Evolutionary conservation across 2,113 vertebrate species (phyloP), one percentile per base, ranked within the genome.

Genomic region (Sprattus sprattus): DNA sequence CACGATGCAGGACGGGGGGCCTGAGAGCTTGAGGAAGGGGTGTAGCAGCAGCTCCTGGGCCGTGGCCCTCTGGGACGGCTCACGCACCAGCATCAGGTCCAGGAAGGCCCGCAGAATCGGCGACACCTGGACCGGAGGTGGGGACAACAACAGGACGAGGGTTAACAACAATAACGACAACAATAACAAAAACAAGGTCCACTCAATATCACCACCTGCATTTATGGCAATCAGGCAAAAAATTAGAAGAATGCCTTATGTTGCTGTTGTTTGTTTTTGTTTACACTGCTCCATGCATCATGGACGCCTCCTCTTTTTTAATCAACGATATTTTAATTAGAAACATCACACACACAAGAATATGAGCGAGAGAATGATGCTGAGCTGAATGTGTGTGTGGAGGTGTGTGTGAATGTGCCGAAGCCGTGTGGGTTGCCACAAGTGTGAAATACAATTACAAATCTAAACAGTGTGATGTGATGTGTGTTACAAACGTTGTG

Each of bases 81-180:
- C 98, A 90, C 98, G 95, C 91, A 99, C 97, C 93, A 99, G 91
- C 98, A 99, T 99, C 67, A 96, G 93, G 93, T 99, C 98, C 89
- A 99, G 92, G 94, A 99, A 99, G 75, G 96, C 96, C 45, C 98
- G 95, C 87, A 99, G 96, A 44, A 97, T 93, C 0, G 97, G 95
- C 45, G 98, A 99, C 85, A 99, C 96, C 98, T 99, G n/a, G n/a
- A 28, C n/a, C 52, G 9, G 46, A 46, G 9, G 9, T 47, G 9
- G 46, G 0, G 9, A 60, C 54, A 11, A 15, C 50, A 52, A 52
- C 13, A 52, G 13, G 9, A 52, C 9, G 2, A 52, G 50, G 2
- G 2, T 3, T 20, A 57, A 57, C 18, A 57, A 16, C 18, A 60
- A n/a, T 5, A 57, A 57, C 18, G 22, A 57, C 54, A 60, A 22